These are phyloP conservation scores for Heliocidaris erythrogramma DNA, from an alignment of 35 echinoderm and acorn worm species.

Conservation along the genomic window DNA sequence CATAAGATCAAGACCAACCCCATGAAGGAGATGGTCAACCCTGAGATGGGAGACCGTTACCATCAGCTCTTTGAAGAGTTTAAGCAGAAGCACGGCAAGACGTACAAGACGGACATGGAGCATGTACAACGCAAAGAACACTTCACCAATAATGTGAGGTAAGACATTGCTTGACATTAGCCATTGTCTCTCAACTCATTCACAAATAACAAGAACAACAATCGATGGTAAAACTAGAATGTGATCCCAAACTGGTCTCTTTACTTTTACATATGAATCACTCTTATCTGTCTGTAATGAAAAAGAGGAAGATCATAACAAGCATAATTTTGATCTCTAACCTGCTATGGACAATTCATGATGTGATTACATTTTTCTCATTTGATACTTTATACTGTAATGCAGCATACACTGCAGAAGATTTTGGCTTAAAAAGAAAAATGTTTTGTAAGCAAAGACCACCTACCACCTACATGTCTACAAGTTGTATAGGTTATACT, in stretches of 20 bases:
- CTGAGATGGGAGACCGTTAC: constrained; percentile 73
- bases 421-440: no score
- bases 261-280: background rate
- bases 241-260: background rate
- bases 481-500: no score
- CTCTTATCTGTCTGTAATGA: no score
- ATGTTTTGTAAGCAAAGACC: no score
- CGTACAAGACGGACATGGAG: constrained; percentile 65
- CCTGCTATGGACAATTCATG: no score
- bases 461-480: no score
- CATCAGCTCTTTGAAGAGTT: constrained; percentile 80
- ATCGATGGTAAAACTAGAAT: background rate
- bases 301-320: no score
- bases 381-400: no score
- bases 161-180: background rate
- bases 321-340: no score
- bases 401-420: no score
- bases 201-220: background rate
- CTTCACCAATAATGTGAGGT: constrained; percentile 96
- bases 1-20: constrained; percentile 84
- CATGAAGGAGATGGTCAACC: constrained; percentile 77
- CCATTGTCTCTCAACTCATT: background rate
- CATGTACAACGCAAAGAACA: constrained; percentile 60
- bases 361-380: no score
- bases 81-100: constrained; percentile 66